Conservation (phyloP, 1,140 invertebrate species). For the Drosophila ficusphila region DNA sequence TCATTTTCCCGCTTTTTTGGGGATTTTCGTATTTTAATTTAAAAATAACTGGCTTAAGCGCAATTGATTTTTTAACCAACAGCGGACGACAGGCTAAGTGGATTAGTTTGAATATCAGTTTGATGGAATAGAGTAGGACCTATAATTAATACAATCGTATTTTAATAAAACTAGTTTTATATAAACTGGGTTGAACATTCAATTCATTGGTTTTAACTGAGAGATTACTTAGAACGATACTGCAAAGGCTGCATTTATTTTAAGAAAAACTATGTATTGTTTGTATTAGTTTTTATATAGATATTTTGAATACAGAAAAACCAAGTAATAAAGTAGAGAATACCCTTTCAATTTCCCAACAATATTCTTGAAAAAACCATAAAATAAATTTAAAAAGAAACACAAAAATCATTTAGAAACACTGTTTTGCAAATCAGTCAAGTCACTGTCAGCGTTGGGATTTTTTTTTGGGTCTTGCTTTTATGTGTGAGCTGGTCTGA, state of each 20-base stretch:
- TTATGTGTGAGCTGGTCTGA: conserved; percentile 2
- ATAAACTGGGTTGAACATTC: too few species aligned
- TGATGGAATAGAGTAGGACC: neutral
- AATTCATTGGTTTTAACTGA: too few species aligned
- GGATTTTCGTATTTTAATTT: conserved; percentile 15
- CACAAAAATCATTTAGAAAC: conserved; percentile 13
- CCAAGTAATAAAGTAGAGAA: too few species aligned
- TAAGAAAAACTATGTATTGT: too few species aligned
- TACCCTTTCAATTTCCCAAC: too few species aligned
- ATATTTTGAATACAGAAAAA: too few species aligned
- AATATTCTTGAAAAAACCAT: neutral
- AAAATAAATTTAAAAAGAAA: neutral
- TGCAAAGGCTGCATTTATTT: too few species aligned
- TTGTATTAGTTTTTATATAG: too few species aligned
- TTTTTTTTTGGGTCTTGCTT: conserved; percentile 1
- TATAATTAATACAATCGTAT: too few species aligned
- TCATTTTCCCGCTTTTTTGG: conserved; percentile 23
- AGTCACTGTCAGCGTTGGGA: conserved; percentile 34
- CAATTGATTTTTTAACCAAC: conserved; percentile 9
- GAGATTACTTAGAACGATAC: too few species aligned
- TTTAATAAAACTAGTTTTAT: too few species aligned
- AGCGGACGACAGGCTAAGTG: neutral
- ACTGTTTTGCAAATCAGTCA: conserved; percentile 50
- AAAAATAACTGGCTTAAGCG: conserved; percentile 19
- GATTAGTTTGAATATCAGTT: too few species aligned